Base-by-base conservation (phyloP, 2,888 invertebrate genomes). In the Yponomeuta plumbellus region DNA sequence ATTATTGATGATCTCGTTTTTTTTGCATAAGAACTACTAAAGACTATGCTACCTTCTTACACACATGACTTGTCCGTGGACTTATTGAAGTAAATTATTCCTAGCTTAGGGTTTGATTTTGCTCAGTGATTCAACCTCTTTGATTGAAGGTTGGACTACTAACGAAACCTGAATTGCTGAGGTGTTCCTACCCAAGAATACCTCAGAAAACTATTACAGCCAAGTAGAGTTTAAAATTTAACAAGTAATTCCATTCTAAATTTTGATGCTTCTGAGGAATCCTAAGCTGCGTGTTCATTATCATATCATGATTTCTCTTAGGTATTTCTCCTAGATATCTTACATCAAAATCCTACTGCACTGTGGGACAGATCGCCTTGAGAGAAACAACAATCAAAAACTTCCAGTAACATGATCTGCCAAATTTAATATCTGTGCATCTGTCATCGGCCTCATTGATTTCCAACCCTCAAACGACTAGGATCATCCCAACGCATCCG, bases 381-480 rank as follows among this genome's bases (percentile, higher is more conserved):
- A 52, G 44, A 52, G 44, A 2, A 52, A 17, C 44, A 52, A 52
- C 44, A 52, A 52, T 13, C 17, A 3, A 52, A 17, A 52, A 52
- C 17, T 52, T 52, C 1, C 44, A 52, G 65, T 22, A 65, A 65
- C 40, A 52, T 59, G 65, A 65, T 59, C 65, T 65, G 8, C 22
- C 21, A 22, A 74, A 74, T 52, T 52, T 17, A 52, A 52, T 85
- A 80, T 85, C 84, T 83, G 77, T 72, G 78, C 90, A 91, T 89
- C 90, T 91, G 90, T 91, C 90, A 91, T 75, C 90, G 81, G 61
- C 75, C 75, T 76, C 83, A 84, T 84, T 85, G 85, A 85, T 73
- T 77, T 77, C 61, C 62, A 77, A 83, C 87, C 88, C 85, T 77
- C 73, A 68, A 76, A 75, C 71, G 69, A 71, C 71, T 69, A 71